Conservation (phyloP, 1,140 invertebrate genomes). For the Psix sp. region DNA sequence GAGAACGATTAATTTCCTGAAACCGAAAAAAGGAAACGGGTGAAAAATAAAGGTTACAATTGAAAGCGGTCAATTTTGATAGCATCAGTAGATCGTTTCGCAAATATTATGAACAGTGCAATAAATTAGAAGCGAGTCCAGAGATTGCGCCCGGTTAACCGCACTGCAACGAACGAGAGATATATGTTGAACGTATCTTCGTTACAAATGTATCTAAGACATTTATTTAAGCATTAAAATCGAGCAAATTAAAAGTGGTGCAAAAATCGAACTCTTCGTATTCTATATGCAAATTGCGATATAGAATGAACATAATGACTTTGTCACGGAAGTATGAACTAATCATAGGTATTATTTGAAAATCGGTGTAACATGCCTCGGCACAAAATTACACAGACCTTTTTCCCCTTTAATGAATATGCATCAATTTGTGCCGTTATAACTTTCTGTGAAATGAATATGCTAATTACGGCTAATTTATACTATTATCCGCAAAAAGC, state of each 20-base stretch:
- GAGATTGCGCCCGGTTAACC: slow-evolving; percentile 32
- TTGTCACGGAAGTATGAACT: too few species aligned
- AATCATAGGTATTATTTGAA: too few species aligned
- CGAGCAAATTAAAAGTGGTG: slow-evolving; percentile 8
- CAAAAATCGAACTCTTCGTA: slow-evolving; percentile 5
- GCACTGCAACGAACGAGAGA: slow-evolving; percentile 16
- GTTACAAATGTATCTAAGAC: slow-evolving; percentile 23
- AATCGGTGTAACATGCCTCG: not conserved
- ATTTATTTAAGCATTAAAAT: slow-evolving; percentile 25
- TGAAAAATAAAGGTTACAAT: slow-evolving; percentile 13
- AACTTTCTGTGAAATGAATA: slow-evolving; percentile 46
- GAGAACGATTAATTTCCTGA: slow-evolving; percentile 2
- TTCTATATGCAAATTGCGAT: too few species aligned
- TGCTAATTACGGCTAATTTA: slow-evolving; percentile 43
- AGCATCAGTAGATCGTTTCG: slow-evolving; percentile 38
- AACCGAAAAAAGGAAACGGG: not conserved
- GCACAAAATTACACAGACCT: slow-evolving; percentile 10
- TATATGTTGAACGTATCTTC: slow-evolving; percentile 27
- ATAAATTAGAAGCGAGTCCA: slow-evolving; percentile 26
- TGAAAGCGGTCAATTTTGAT: slow-evolving; percentile 36
- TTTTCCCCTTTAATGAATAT: slow-evolving; percentile 41
- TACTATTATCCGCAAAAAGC: slow-evolving; percentile 45
- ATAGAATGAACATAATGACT: too few species aligned
- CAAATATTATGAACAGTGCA: slow-evolving; percentile 24
- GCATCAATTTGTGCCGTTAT: slow-evolving; percentile 40